Percentiles rank a stretch among this genome's conserved stretches.
These are phyloP conservation scores for Biston betularia DNA, from an alignment of 2,888 invertebrate species.

Conservation along the genomic window DNA sequence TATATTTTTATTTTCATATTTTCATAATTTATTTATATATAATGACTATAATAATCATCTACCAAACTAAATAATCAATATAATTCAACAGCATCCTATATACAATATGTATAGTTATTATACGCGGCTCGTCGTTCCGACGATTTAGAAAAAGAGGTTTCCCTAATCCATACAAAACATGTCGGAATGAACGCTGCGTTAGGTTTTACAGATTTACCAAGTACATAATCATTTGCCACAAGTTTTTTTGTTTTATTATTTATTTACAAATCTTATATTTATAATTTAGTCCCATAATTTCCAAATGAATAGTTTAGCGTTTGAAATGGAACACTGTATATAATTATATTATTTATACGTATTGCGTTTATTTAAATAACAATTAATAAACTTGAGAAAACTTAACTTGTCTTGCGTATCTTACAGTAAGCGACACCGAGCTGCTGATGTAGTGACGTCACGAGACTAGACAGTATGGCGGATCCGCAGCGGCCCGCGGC, in stretches of 20 bases:
- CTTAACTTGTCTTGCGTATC: slow-evolving; percentile 61
- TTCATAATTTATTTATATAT: slow-evolving; percentile 80
- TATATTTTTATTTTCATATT: slow-evolving; percentile 83
- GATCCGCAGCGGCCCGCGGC: too few relatives aligned
- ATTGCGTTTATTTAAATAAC: slow-evolving; percentile 54
- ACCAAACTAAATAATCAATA: slow-evolving; percentile 83
- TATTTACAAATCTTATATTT: slow-evolving; percentile 82
- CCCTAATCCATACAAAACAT: slow-evolving; percentile 72
- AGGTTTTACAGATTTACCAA: slow-evolving; percentile 74
- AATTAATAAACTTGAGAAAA: slow-evolving; percentile 73
- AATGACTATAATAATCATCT: slow-evolving; percentile 84
- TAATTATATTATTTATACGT: slow-evolving; percentile 34
- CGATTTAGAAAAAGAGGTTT: slow-evolving; percentile 65
- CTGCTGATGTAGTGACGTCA: slow-evolving; percentile 16
- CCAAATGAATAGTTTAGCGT: slow-evolving; percentile 70
- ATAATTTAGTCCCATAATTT: slow-evolving; percentile 85
- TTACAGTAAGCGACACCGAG: slow-evolving; percentile 15
- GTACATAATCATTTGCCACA: slow-evolving; percentile 82
- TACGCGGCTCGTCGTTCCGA: slow-evolving; percentile 60
- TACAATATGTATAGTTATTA: slow-evolving; percentile 83
- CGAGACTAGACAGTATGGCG: slow-evolving; percentile 27
- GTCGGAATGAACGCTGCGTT: slow-evolving; percentile 70
- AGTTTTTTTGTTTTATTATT: slow-evolving; percentile 71
- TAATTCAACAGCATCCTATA: slow-evolving; percentile 84
- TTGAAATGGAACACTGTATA: slow-evolving; percentile 55